Base-by-base conservation (phyloP, 2,797 vertebrate genomes). In the Tokudaia tokunoshimensis region DNA sequence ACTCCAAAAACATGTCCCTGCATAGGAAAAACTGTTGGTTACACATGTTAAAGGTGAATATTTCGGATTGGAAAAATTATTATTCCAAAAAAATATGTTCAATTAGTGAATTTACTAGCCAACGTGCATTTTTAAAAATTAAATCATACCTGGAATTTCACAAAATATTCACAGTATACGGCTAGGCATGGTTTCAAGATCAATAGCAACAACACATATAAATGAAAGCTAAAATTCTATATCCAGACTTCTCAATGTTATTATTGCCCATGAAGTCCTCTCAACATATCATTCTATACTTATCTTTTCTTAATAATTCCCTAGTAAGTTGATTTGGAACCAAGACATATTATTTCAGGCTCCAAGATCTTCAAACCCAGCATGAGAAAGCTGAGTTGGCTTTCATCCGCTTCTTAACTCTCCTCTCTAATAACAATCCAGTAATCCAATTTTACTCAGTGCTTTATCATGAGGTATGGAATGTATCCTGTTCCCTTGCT, bases 271-370 rank as follows among this genome's bases (percentile, higher is more conserved):
- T 44, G 74, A 96, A 91, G 81, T 75, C 61, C 70, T 76, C 83
- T 93, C 76, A 74, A 59, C 89, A 75, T 55, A 86, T 41, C 52
- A 80, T 85, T 83, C 89, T 93, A 67, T 34, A 81, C 89, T 92
- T 87, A 89, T 91, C 76, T 89, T 75, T 47, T 94, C 76, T 81
- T 29, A 11, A 57, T 92, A 94, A 96, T 88, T 90, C 93, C 41
- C 74, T 96, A 96, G 89, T 96, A 96, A 63, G 74, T 94, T 95
- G 95, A 97, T 95, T 94, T 97, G 96, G 89, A 95, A 97, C 80
- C 50, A 88, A 92, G 81, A 85, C 80, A 84, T 61, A 79, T 84
- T 96, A 95, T 96, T 97, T 84, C 87, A 96, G 94, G 95, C 86
- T 94, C 65, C 80, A 89, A 91, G 61, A 55, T 93, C 84, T 91